These are phyloP conservation scores for Xylocopa sonorina DNA, from an alignment of 1,140 invertebrate genomes.

Conservation along the genomic window DNA sequence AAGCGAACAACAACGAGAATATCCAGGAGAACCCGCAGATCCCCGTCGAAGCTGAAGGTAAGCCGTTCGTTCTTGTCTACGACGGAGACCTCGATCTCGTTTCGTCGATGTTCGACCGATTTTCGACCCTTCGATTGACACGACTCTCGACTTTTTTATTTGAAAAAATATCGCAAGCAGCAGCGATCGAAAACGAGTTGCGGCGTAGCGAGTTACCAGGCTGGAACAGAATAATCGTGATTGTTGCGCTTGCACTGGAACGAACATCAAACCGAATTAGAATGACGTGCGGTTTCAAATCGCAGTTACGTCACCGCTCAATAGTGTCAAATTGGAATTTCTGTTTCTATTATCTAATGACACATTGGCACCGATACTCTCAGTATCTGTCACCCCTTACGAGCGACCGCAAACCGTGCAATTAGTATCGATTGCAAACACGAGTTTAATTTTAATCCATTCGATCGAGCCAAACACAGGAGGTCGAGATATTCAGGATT, in stretches of 20 bases:
- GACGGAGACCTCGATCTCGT: too few relatives aligned
- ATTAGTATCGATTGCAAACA: constrained; percentile 9
- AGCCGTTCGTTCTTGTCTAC: neutral
- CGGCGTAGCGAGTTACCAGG: too few relatives aligned
- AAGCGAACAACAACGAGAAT: constrained; percentile 78
- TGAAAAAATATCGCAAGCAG: neutral
- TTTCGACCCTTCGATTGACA: neutral
- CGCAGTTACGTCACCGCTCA: constrained; percentile 8
- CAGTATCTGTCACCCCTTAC: constrained; percentile 3
- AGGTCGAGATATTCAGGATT: neutral
- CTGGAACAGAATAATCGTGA: too few relatives aligned
- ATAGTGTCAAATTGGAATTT: constrained; percentile 8
- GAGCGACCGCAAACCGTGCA: neutral
- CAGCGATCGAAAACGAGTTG: too few relatives aligned
- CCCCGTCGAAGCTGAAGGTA: constrained; percentile 70
- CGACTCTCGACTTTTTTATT: neutral
- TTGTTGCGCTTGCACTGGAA: neutral
- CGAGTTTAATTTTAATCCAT: neutral
- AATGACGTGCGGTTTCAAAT: constrained; percentile 27
- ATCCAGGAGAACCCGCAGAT: constrained; percentile 71
- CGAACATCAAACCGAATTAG: neutral
- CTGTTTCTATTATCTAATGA: constrained; percentile 4
- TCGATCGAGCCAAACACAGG: neutral
- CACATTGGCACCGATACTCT: neutral
- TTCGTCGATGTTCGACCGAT: too few relatives aligned